These are phyloP conservation scores for Anthonomus grandis DNA, from an alignment of 1,140 invertebrate species.

Conservation along the genomic window DNA sequence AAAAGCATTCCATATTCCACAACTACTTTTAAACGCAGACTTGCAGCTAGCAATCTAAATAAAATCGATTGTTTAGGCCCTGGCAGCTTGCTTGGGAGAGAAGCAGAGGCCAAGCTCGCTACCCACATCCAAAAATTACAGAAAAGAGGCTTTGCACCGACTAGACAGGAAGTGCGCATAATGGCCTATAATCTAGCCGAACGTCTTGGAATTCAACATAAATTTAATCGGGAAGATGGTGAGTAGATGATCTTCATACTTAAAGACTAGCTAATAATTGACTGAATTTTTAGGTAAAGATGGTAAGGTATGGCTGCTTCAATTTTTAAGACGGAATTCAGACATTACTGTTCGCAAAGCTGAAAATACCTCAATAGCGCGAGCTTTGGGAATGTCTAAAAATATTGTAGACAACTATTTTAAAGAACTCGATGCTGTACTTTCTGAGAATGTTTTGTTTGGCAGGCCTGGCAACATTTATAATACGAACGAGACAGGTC, in stretches of 20 bases:
- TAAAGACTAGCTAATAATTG: too few relatives aligned
- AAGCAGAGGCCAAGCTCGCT: conserved; percentile 4
- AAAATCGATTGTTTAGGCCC: not conserved
- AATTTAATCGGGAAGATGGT: conserved; percentile 10
- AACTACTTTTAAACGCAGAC: conserved; percentile 11
- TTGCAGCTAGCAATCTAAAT: not conserved
- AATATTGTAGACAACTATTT: conserved; percentile 8
- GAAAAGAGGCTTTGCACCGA: conserved; percentile 10
- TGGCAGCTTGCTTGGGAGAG: not conserved
- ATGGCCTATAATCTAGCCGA: conserved; percentile 13
- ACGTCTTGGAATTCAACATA: conserved; percentile 12
- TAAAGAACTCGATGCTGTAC: conserved; percentile 6
- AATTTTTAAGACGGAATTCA: conserved; percentile 10
- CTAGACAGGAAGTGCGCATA: conserved; percentile 10
- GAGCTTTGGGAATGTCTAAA: conserved; percentile 18
- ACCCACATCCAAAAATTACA: conserved; percentile 16
- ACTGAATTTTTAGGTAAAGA: conserved; percentile 12
- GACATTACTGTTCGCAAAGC: conserved; percentile 14
- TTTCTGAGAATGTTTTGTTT: conserved; percentile 11
- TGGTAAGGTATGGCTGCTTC: conserved; percentile 2
- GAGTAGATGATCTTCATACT: not conserved
- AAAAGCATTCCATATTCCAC: conserved; percentile 13
- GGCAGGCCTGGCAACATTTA: conserved; percentile 17
- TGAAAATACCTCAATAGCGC: conserved; percentile 11
- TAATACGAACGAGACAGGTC: conserved; percentile 28